Percentiles rank a stretch among this genome's conserved stretches.
Conservation (phyloP, 2,888 invertebrate genomes). For the Sarcophaga rosellei region DNA sequence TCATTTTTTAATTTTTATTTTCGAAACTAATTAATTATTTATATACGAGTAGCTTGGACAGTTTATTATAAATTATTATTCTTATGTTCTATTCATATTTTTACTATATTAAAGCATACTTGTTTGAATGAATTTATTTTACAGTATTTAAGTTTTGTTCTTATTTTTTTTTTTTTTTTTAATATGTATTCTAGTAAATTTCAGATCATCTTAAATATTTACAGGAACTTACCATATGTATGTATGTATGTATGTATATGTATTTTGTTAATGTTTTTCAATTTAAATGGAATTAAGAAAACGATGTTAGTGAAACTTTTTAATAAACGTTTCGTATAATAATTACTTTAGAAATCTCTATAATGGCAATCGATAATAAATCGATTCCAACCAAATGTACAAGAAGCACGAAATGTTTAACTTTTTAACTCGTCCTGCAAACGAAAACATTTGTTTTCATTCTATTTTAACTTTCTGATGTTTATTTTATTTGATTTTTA, state of each 20-base stretch:
- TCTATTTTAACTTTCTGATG: too few species aligned
- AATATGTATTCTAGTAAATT: conserved; percentile 11
- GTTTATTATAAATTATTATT: conserved; percentile 18
- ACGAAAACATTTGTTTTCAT: too few species aligned
- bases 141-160: conserved; percentile 39
- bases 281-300: too few species aligned
- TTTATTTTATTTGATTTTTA: too few species aligned
- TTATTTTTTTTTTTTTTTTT: conserved; percentile 6
- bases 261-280: too few species aligned
- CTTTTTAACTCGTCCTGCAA: too few species aligned
- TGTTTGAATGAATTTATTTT: conserved; percentile 43
- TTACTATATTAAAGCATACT: conserved; percentile 53
- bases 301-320: too few species aligned
- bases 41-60: conserved; percentile 17
- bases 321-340: too few species aligned
- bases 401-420: too few species aligned
- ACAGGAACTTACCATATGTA: conserved; percentile 77
- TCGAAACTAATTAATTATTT: background rate
- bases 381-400: too few species aligned
- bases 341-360: too few species aligned
- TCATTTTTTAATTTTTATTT: conserved; percentile 33
- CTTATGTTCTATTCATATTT: conserved; percentile 15
- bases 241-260: conserved; percentile 14
- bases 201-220: conserved; percentile 76
- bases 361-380: too few species aligned